Evolutionary conservation across 2,113 vertebrate genomes (phyloP), one percentile per base, ranked within the genome.

Genomic region (Serinus canaria): DNA sequence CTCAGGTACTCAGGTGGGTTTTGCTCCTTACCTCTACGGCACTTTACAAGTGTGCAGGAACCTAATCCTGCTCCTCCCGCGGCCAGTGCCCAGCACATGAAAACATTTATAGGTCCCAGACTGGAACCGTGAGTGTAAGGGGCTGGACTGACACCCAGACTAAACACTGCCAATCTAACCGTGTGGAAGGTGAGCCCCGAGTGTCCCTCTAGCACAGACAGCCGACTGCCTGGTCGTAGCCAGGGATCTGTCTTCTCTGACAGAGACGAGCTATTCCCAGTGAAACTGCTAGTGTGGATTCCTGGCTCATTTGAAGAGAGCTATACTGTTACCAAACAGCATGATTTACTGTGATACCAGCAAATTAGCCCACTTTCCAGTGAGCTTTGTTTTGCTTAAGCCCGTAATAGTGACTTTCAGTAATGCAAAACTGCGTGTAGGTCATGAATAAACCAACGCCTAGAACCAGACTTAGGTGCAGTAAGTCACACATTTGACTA

Each of bases 11-110:
- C 8, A 11, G 7, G 41, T 27, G 6, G 11, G 5, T 70, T 89
- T 67, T 78, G 35, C 21, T 46, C 52, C 46, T 58, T 30, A 35
- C 13, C 12, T 49, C 27, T 27, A 1, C 18, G 22, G 22, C 35
- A 27, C 13, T 70, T 63, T 25, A 37, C 11, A 30, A 0, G 0
- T 0, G 0, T 19, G n/a, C 24, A 79, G 39, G 31, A 68, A 55
- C 7, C 24, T 41, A 46, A 84, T 59, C 33, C 43, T 33, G 25
- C 50, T 87, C 15, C 31, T 87, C 9, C 44, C 30, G 66, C 18
- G 30, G 33, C 19, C 47, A 35, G 1, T 22, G 37, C 50, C 50
- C 69, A 55, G 35, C 47, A 22, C n/a, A 7, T 7, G 9, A 7
- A 55, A 66, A 39, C 10, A 6, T 31, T 28, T 39, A 19, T 6